A percentile compares a stretch with the other conserved stretches of the same genome.
Conservation (phyloP, 2,888 invertebrate genomes). For the Apoderus coryli region DNA sequence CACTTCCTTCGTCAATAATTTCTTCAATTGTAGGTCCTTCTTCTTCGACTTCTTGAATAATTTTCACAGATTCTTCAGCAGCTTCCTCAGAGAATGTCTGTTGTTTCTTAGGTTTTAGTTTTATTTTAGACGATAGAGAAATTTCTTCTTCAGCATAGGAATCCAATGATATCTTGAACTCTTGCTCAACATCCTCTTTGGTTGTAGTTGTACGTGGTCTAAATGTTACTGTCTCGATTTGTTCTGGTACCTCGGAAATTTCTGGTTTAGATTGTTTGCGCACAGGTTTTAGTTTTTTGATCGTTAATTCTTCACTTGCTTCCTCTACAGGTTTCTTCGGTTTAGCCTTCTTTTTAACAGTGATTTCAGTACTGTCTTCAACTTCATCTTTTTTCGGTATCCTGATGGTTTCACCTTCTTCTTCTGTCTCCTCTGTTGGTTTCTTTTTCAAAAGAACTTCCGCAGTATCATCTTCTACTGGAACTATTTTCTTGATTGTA, state of each 20-base stretch:
- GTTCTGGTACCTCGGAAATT: conserved; percentile 58
- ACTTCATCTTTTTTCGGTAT: conserved; percentile 16
- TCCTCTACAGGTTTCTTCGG: conserved; percentile 16
- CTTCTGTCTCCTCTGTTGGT: conserved; percentile 25
- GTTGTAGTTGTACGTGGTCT: conserved; percentile 61
- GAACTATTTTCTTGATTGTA: conserved; percentile 19
- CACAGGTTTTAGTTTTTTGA: conserved; percentile 43
- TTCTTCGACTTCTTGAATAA: conserved; percentile 49
- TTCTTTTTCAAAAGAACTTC: too few species aligned
- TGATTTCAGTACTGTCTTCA: conserved; percentile 21
- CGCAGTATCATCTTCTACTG: conserved; percentile 43
- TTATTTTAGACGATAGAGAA: conserved; percentile 71
- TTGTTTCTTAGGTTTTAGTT: conserved; percentile 49
- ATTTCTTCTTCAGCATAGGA: conserved; percentile 81
- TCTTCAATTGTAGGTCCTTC: conserved; percentile 47
- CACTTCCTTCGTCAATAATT: conserved; percentile 47
- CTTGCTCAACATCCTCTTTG: conserved; percentile 79
- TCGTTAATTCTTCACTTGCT: conserved; percentile 5
- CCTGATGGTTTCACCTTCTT: conserved; percentile 20
- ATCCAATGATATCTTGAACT: conserved; percentile 73
- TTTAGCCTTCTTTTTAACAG: conserved; percentile 12
- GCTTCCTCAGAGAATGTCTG: conserved; percentile 64
- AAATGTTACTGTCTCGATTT: conserved; percentile 69
- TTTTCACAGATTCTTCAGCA: conserved; percentile 58
- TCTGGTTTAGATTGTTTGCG: conserved; percentile 48